Base-by-base conservation (phyloP, 1,140 invertebrate genomes). In the Drosophila sturtevanti region DNA sequence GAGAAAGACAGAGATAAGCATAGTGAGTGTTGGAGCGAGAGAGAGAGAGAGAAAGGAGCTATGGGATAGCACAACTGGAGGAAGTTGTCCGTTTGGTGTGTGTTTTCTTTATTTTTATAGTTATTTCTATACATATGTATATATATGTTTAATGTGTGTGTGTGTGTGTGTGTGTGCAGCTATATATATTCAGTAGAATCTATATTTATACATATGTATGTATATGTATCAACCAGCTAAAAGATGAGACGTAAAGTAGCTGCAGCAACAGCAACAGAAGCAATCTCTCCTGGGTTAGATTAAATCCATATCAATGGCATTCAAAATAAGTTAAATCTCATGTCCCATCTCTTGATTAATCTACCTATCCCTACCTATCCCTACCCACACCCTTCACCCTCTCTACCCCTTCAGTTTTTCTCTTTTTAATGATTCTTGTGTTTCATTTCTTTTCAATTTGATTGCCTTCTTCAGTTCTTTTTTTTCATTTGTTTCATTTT, bases 81-180 rank as follows among this genome's bases (percentile, higher is more conserved):
- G 54, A 55, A 55, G 54, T 55, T 27, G 12, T 55, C 54, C 54
- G 22, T 52, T 52, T 52, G 48, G 54, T 12, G 51, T 11, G 21
- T n/a, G 22, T 24, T 31, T 31, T 6, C n/a, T 34, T 55, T 27
- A 16, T 18, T 31, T 55, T 55, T 55, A 3, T 55, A 55, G 21
- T 18, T 54, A 54, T 52, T 22, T 24, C 5, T 24, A 22, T 22
- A 55, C 0, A 55, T 34, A 31, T 34, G 9, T 12, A 55, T 34
- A 22, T 11, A 24, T 12, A 14, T 24, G 4, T 1, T 24, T 2
- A 1, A 7, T n/a, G 0, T 6, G 0, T 14, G 7, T n/a, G 10
- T 6, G 12, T 54, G 14, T 31, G 12, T 4, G 11, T 41, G 3
- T 41, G 38, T 41, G 38, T 41, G 5, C 2, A 24, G 4, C 1